Conservation (phyloP, 1,140 invertebrate species). For the Platorchestia sp. region DNA sequence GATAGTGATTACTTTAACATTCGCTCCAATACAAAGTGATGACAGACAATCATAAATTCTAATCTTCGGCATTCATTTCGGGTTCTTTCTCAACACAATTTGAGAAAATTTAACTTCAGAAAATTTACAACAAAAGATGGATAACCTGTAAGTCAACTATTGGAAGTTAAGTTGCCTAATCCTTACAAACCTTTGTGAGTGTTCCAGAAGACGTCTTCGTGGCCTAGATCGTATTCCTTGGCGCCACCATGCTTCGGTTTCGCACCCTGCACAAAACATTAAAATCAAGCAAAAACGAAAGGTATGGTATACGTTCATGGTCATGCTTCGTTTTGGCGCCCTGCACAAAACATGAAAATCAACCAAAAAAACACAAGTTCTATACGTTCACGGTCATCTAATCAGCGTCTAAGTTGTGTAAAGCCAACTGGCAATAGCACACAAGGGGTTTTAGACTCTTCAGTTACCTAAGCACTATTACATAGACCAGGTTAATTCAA, state of each 20-base stretch:
- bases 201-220: slow-evolving; percentile 91
- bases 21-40: background rate
- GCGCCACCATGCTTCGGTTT: slow-evolving; percentile 76
- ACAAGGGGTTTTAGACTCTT: no score
- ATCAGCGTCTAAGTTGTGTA: no score
- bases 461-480: no score
- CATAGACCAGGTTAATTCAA: no score
- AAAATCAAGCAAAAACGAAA: background rate
- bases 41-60: background rate
- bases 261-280: slow-evolving; percentile 57
- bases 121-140: no score
- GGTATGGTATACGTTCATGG: background rate
- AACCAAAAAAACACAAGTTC: no score
- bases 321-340: no score
- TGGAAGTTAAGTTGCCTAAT: no score
- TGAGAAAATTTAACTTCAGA: background rate
- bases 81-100: background rate
- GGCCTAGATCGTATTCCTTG: slow-evolving; percentile 91
- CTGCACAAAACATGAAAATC: no score
- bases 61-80: background rate
- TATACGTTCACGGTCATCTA: no score
- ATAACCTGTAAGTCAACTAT: no score
- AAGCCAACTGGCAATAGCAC: no score
- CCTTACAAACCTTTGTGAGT: slow-evolving; percentile 84
- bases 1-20: background rate